A percentile compares a stretch with the other conserved stretches of the same genome.
Conservation (phyloP, 2,888 invertebrate genomes). For the Cheilosia pagana region DNA sequence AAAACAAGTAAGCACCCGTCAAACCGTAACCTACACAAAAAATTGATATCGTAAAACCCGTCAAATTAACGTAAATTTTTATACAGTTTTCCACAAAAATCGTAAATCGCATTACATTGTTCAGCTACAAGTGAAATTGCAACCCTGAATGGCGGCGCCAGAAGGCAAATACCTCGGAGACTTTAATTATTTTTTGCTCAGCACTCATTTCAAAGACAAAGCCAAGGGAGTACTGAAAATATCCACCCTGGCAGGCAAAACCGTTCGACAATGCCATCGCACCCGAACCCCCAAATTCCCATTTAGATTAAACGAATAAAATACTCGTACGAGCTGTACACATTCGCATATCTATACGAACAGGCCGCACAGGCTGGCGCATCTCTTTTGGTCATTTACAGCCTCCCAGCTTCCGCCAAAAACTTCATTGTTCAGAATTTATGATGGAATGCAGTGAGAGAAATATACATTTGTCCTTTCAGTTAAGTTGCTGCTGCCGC, state of each 20-base stretch:
- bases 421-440: conserved; percentile 60
- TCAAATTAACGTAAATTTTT: conserved; percentile 27
- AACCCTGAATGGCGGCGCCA: conserved; percentile 47
- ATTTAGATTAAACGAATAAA: conserved; percentile 70
- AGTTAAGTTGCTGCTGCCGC: not conserved
- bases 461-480: conserved; percentile 49
- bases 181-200: conserved; percentile 35
- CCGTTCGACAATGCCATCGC: conserved; percentile 20
- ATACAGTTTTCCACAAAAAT: conserved; percentile 36
- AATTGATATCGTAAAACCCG: conserved; percentile 45
- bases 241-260: conserved; percentile 53
- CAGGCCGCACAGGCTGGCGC: conserved; percentile 9
- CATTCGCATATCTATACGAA: conserved; percentile 3
- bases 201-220: conserved; percentile 37
- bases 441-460: conserved; percentile 62
- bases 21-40: conserved; percentile 50
- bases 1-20: conserved; percentile 35
- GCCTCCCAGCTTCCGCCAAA: conserved; percentile 37
- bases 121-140: conserved; percentile 46
- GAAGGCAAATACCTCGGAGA: conserved; percentile 42
- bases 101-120: conserved; percentile 41
- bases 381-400: conserved; percentile 58
- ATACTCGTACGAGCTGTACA: conserved; percentile 12
- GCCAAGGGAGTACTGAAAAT: not conserved
- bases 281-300: conserved; percentile 19